Evolutionary conservation across 1,140 invertebrate genomes (phyloP), one percentile per base, ranked within the genome.

Genomic region (Brachionus angularis): DNA sequence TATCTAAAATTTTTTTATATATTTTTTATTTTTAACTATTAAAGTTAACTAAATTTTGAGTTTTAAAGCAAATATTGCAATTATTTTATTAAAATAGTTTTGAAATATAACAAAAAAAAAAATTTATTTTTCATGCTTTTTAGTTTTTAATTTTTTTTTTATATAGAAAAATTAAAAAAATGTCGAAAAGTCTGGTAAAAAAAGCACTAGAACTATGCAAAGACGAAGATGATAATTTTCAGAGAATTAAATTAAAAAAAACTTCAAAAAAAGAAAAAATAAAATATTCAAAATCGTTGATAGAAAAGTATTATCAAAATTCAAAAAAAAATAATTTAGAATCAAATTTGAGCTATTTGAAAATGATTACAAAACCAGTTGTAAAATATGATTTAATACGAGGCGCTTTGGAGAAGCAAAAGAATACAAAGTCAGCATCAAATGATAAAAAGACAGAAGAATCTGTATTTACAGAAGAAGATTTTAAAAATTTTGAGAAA

Each of bases 401-500:
- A 21, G 21, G 31, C 8, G 39, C 44, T 16, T 21, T 67, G 5
- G 36, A 67, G 7, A 67, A 29, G 12, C 42, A 29, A 47, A 33
- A 67, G 27, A 44, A 67, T 10, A 1, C 18, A 46, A 42, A 42
- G 39, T 10, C 10, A 42, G 10, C 39, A 16, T 10, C 10, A 10
- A 42, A 16, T 16, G 25, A 0, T 21, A 58, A 33, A 33, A 53
- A 53, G 33, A 3, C 3, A 7, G 42, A 67, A 67, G 39, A 46
- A 18, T 31, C 39, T 12, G 62, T 67, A 5, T 67, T 67, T 67
- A 67, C 39, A 2, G 62, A 67, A 23, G 62, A 67, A 46, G 62
- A 67, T 46, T 67, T 67, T 34, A 67, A 67, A 46, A 50, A 67
- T 46, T 67, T 67, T 67, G 62, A 67, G 46, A 67, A 67, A 67